Evolutionary conservation across 2,797 vertebrate genomes (phyloP), one percentile per base, ranked within the genome.

Genomic region (Rhinichthys osculus): DNA sequence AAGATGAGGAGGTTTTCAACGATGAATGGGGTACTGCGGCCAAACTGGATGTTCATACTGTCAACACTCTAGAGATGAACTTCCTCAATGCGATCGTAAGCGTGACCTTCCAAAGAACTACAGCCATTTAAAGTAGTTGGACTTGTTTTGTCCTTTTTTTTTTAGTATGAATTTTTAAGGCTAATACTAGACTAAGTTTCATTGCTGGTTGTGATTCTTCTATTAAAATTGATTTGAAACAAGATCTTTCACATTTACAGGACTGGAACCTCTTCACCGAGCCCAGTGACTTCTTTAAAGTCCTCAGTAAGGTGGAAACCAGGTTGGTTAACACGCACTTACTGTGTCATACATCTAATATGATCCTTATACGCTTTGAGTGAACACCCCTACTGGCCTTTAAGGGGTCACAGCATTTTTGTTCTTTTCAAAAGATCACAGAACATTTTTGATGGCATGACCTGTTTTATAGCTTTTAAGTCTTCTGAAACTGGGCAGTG

Each of bases 1-100:
- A 99, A 79, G 98, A 99, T 47, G 98, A 99, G 69, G 98, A 99
- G 85, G 98, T 99, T 40, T 99, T 99, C 92, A 99, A 98, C 0
- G 98, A 99, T 0, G 98, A 99, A 85, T 99, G 98, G 98, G 98
- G 98, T 80, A 95, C 98, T 11, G 98, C 98, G 14, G 98, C 98
- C 23, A 98, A 98, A 74, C 92, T 99, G 92, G 97, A 98, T 0
- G 97, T 99, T 87, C 96, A 98, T 90, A 97, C 97, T 10, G 96
- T 99, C 85, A 99, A 99, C 90, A 95, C 94, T 8, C 93, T 99
- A 94, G 98, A 99, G 94, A 97, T 98, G 95, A 96, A 97, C 90
- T 99, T 99, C 93, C 94, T 99, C 92, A 96, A 95, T 0, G 98
- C 98, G 85, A 98, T 99, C 89, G 98, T 99, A 91, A 96, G 97